Evolutionary conservation across 2,888 invertebrate genomes (phyloP), one percentile per base, ranked within the genome.

Genomic region (Blera fallax): DNA sequence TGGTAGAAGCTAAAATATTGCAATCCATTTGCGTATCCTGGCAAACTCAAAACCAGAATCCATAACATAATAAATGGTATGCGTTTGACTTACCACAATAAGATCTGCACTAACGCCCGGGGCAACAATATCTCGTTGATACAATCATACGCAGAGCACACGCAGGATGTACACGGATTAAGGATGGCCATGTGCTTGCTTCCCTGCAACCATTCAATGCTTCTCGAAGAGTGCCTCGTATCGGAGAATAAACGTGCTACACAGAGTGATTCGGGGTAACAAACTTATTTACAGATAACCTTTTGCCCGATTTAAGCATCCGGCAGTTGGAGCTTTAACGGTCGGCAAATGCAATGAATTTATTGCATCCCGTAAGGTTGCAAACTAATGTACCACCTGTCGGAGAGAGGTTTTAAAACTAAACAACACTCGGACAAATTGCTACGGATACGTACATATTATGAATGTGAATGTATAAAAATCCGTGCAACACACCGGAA

Each of bases 271-370:
- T 79, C 64, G 79, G 48, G 67, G 72, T 72, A 77, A 80, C 60
- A 80, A 80, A 85, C 80, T 80, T 80, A 76, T 72, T 85, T 72
- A 45, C 76, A 76, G 85, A 85, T 85, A 85, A 85, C 85, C 85
- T 85, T 85, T 85, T 77, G 76, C 21, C 80, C 80, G 85, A 80
- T 85, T 70, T 76, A 50, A 62, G 85, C 80, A 85, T 85, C 85
- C 85, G 85, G 85, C 85, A 85, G 85, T 85, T 85, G 85, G 72
- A 85, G 85, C 85, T 85, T 85, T 80, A 85, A 76, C 80, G 80
- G 76, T 85, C 56, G 52, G 60, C 80, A 76, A 80, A 76, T 64
- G 27, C 72, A 76, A 60, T 85, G 70, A 54, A 85, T 85, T 85
- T 85, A 85, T 85, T 80, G 45, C 85, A 85, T 85, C 85, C 85